Evolutionary conservation across 2,888 invertebrate species (phyloP), one percentile per base, ranked within the genome.

Genomic region (Lutraria lutraria): DNA sequence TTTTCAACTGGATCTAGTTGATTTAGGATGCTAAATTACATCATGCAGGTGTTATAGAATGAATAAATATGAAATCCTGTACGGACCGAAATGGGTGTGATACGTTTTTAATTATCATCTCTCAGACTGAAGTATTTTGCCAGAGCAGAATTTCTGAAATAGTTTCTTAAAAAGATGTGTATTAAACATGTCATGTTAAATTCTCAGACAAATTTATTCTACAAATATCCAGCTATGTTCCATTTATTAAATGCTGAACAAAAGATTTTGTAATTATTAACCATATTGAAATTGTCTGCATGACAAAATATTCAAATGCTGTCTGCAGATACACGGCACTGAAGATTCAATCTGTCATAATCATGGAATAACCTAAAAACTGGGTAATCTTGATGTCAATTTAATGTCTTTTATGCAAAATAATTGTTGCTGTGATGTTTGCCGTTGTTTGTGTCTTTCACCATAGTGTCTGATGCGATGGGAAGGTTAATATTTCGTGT

Each of bases 21-120:
- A 60, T 85, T 79, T 56, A 79, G n/a, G 54, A 80, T 43, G 54
- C 60, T 54, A 80, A 53, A 52, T 85, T 85, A 80, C 56, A 60
- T 25, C 54, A 13, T 29, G 60, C 85, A 85, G 85, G 85, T 85
- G 85, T 56, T 56, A 31, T 2, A 13, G n/a, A 29, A 79, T n/a
- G 25, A 19, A 85, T 85, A 60, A 85, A 43, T 85, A 29, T 53
- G 72, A 15, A 72, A 84, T 34, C 76, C 53, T 76, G 76, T 31
- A 84, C 53, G 29, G 53, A 76, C 25, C 76, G 54, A 53, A 29
- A 76, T 76, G 29, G 68, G 25, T 52, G 21, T 31, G 25, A 29
- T 76, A 84, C 76, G 76, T 15, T 76, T 76, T 76, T 84, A 53
- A 84, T 84, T 84, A 76, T 31, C 25, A 21, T 76, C 34, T 76